phyloP scores from a whole-genome alignment of 2,797 vertebrate genomes.

The Discoglossus pictus region DNA sequence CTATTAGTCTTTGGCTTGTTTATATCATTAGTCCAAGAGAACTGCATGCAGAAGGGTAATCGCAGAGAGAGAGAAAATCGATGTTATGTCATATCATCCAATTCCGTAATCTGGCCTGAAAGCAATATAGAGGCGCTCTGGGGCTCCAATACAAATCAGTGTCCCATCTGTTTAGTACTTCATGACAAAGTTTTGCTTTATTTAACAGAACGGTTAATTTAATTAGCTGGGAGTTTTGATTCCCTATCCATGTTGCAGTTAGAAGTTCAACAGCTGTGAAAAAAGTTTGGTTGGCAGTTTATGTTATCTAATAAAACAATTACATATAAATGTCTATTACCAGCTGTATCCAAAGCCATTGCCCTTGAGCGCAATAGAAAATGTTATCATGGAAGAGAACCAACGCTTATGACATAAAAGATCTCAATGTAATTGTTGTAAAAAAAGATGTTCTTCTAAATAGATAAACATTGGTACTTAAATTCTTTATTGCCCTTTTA shows the following conservation, averaged over 20 bases:
- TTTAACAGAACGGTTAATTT: slow-evolving; percentile 65
- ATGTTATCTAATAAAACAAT: slow-evolving; percentile 60
- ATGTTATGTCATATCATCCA: slow-evolving; percentile 55
- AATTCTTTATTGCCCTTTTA: slow-evolving; percentile 20
- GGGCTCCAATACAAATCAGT: slow-evolving; percentile 54
- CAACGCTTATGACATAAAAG: slow-evolving; percentile 27
- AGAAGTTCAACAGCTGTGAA: slow-evolving; percentile 60
- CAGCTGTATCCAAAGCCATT: slow-evolving; percentile 58
- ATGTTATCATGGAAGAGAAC: slow-evolving; percentile 15
- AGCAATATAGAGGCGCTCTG: slow-evolving; percentile 40
- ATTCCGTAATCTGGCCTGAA: slow-evolving; percentile 55
- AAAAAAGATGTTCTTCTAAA: slow-evolving; percentile 5
- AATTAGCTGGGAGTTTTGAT: slow-evolving; percentile 62
- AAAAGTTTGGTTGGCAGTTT: slow-evolving; percentile 51
- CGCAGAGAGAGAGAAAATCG: slow-evolving; percentile 53
- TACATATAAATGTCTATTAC: slow-evolving; percentile 62
- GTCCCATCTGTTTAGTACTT: slow-evolving; percentile 57
- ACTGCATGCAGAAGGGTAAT: slow-evolving; percentile 54
- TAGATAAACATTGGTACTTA: slow-evolving; percentile 30
- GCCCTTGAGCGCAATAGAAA: slow-evolving; percentile 41
- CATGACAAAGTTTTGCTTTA: slow-evolving; percentile 57
- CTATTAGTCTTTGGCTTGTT: slow-evolving; percentile 23
- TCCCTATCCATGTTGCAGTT: slow-evolving; percentile 59
- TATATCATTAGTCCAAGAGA: slow-evolving; percentile 49
- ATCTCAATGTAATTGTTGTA: slow-evolving; percentile 16